Conservation (phyloP, 1,140 invertebrate genomes). For the Liolophura sinensis region DNA sequence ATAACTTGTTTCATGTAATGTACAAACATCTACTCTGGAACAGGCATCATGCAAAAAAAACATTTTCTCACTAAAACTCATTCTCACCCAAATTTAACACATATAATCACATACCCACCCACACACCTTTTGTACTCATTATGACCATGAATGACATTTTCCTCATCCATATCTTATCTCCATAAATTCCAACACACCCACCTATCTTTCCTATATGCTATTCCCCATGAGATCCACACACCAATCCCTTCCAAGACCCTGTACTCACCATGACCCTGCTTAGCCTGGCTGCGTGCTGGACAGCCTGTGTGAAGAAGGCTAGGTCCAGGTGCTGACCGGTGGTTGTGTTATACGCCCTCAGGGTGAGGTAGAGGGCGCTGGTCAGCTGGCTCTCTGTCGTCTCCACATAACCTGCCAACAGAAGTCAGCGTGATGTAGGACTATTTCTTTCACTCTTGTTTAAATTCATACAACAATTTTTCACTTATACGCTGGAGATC, state of each 20-base stretch:
- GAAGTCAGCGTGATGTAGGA: not conserved
- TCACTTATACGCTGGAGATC: not conserved
- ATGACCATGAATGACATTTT: too few species aligned
- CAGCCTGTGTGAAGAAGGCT: slow-evolving; percentile 55
- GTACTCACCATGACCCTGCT: slow-evolving; percentile 53
- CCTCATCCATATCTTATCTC: too few species aligned
- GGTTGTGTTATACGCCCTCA: slow-evolving; percentile 47
- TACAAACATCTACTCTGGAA: too few species aligned
- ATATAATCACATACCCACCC: too few species aligned
- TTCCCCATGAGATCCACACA: too few species aligned
- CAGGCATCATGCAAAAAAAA: not conserved
- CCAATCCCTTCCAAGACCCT: not conserved
- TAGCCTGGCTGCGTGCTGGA: slow-evolving; percentile 51
- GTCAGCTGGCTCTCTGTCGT: slow-evolving; percentile 31
- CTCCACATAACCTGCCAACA: slow-evolving; percentile 46
- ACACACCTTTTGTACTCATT: too few species aligned
- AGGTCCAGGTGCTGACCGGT: slow-evolving; percentile 48
- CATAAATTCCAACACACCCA: too few species aligned
- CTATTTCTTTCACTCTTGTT: too few species aligned
- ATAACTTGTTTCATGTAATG: too few species aligned
- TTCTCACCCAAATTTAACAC: too few species aligned
- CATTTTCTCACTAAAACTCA: not conserved
- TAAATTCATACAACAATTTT: not conserved
- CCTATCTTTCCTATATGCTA: too few species aligned
- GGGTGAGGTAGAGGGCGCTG: slow-evolving; percentile 47